Conservation (phyloP, 2,113 vertebrate genomes). For the Scartelaos histophorus region DNA sequence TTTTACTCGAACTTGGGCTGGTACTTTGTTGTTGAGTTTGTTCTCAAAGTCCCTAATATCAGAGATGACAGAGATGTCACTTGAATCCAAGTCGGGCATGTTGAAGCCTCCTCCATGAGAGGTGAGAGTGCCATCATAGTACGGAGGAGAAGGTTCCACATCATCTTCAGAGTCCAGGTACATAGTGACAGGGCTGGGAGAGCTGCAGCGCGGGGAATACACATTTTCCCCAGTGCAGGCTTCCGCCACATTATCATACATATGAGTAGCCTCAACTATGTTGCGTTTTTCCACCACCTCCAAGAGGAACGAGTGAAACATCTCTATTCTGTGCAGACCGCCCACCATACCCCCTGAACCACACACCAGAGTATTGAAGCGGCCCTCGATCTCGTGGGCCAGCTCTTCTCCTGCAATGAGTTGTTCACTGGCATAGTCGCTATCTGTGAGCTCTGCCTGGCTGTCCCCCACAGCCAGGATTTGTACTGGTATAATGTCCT, state of each 20-base stretch:
- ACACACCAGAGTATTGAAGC: slow-evolving; percentile 83
- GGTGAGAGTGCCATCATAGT: slow-evolving; percentile 80
- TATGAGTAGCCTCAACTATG: slow-evolving; percentile 90
- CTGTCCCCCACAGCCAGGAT: slow-evolving; percentile 87
- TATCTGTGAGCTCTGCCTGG: slow-evolving; percentile 81
- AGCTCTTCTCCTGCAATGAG: slow-evolving; percentile 91
- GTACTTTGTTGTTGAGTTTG: slow-evolving; percentile 90
- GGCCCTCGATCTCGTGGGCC: slow-evolving; percentile 92
- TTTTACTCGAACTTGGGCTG: slow-evolving; percentile 88
- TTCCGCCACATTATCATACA: slow-evolving; percentile 91
- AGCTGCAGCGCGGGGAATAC: slow-evolving; percentile 89
- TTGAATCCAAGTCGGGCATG: slow-evolving; percentile 87
- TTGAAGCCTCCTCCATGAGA: slow-evolving; percentile 84
- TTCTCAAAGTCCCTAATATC: slow-evolving; percentile 85
- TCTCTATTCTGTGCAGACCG: slow-evolving; percentile 84
- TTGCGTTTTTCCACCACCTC: slow-evolving; percentile 92
- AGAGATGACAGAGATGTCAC: slow-evolving; percentile 85
- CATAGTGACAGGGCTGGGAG: slow-evolving; percentile 90
- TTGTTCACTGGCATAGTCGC: slow-evolving; percentile 86
- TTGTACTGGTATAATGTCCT: slow-evolving; percentile 93
- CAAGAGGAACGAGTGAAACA: slow-evolving; percentile 88
- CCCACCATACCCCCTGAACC: slow-evolving; percentile 78
- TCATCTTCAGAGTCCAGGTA: slow-evolving; percentile 93
- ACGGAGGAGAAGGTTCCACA: slow-evolving; percentile 81
- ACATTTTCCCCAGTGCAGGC: slow-evolving; percentile 88